Conservation (phyloP, 2,113 vertebrate species). For the Aptenodytes forsteri region DNA sequence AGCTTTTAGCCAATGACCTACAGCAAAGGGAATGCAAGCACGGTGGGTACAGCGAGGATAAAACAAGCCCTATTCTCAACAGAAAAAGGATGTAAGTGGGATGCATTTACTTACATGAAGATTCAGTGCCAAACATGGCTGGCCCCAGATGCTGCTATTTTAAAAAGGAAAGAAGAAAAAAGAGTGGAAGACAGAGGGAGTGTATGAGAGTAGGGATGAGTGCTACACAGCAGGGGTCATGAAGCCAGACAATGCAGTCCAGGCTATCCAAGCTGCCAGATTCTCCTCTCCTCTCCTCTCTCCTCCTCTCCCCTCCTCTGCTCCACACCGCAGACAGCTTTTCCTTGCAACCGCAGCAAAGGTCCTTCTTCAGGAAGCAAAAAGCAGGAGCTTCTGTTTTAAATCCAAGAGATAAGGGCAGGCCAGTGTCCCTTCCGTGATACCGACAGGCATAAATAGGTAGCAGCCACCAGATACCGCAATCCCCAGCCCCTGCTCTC, state of each 20-base stretch:
- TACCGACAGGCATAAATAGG: conserved; percentile 65
- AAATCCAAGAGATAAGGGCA: conserved; percentile 69
- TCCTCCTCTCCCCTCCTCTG: conserved; percentile 70
- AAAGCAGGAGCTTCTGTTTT: conserved; percentile 56
- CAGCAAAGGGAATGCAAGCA: background rate
- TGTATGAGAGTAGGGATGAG: conserved; percentile 81
- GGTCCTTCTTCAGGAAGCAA: conserved; percentile 54
- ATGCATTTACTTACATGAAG: conserved; percentile 93
- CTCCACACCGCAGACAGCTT: conserved; percentile 67
- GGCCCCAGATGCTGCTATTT: conserved; percentile 86
- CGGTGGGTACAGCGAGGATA: background rate
- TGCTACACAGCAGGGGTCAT: conserved; percentile 92
- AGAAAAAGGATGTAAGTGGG: conserved; percentile 60
- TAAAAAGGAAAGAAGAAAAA: conserved; percentile 67
- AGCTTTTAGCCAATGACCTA: conserved; percentile 18
- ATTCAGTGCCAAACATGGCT: conserved; percentile 99
- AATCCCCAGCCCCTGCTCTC: conserved; percentile 78
- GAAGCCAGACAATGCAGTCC: conserved; percentile 91
- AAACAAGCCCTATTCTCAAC: conserved; percentile 36
- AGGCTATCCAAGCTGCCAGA: conserved; percentile 85
- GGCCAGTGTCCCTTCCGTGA: conserved; percentile 52
- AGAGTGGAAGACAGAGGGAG: conserved; percentile 58
- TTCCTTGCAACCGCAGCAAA: conserved; percentile 51
- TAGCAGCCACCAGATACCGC: conserved; percentile 76
- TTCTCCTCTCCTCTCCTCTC: conserved; percentile 78